Percentiles rank a stretch among this genome's conserved stretches.
Evolutionary conservation across 2,797 vertebrate genomes (phyloP).

Genomic region (Ciconia nigra): DNA sequence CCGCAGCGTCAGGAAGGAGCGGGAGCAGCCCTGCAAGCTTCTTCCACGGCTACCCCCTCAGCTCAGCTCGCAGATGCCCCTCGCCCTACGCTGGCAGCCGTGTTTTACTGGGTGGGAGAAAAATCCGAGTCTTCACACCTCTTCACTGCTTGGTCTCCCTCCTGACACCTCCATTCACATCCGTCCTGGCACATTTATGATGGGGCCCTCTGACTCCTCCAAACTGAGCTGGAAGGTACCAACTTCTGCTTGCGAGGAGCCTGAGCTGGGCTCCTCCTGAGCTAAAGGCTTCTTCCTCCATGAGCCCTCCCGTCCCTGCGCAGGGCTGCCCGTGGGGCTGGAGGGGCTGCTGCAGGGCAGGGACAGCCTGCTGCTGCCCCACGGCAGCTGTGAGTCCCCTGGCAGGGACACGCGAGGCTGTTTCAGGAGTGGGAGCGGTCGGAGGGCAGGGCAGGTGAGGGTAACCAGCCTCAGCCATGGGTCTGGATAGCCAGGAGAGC

Average conservation of each 20-base stretch:
- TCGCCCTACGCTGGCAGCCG: neutral
- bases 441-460: neutral
- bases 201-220: neutral
- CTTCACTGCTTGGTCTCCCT: neutral
- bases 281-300: neutral
- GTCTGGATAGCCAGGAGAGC: neutral
- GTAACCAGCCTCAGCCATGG: neutral
- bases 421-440: neutral
- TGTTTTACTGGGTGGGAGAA: neutral
- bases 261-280: neutral
- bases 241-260: neutral
- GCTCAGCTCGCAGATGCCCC: neutral
- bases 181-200: neutral
- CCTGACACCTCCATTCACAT: neutral
- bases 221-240: neutral
- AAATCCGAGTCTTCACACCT: neutral
- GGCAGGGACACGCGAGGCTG: neutral
- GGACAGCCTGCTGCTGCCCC: neutral
- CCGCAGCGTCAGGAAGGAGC: neutral
- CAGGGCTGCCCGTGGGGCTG: neutral
- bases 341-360: neutral
- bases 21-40: neutral
- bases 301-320: accelerated
- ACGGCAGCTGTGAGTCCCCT: accelerated
- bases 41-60: neutral